phyloP scores from a whole-genome alignment of 2,113 vertebrate genomes.

The Benitochromis conjunctus region DNA sequence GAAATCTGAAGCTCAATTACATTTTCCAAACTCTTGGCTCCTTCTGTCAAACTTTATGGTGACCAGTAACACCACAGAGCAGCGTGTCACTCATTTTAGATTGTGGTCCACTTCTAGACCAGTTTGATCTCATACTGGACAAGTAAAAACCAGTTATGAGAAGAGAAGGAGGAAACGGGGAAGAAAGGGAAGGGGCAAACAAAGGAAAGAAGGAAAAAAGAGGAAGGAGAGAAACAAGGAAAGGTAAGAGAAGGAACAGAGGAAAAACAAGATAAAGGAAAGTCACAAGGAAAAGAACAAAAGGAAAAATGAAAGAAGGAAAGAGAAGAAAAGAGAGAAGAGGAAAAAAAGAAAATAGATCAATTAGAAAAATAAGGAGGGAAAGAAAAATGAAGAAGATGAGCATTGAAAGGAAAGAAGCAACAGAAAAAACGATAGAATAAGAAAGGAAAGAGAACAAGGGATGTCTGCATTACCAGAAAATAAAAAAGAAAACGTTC shows the following conservation, averaged over 20 bases:
- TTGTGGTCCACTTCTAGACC: background rate
- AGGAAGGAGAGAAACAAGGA: background rate
- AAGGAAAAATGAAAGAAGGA: background rate
- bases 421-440: background rate
- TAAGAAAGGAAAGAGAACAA: background rate
- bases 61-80: background rate
- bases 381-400: background rate
- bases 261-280: background rate
- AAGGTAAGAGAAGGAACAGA: background rate
- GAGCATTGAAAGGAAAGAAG: background rate
- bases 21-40: background rate
- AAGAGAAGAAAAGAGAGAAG: accelerated
- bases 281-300: background rate
- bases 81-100: accelerated
- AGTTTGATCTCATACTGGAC: background rate
- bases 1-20: background rate
- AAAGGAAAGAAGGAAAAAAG: background rate
- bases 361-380: accelerated
- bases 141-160: background rate
- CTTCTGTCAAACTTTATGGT: background rate
- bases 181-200: background rate
- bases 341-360: background rate
- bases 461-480: background rate
- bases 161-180: background rate
- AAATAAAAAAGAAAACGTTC: background rate